Evolutionary conservation across 2,888 invertebrate genomes (phyloP).

Genomic region (Sphaerophoria rueppellii): DNA sequence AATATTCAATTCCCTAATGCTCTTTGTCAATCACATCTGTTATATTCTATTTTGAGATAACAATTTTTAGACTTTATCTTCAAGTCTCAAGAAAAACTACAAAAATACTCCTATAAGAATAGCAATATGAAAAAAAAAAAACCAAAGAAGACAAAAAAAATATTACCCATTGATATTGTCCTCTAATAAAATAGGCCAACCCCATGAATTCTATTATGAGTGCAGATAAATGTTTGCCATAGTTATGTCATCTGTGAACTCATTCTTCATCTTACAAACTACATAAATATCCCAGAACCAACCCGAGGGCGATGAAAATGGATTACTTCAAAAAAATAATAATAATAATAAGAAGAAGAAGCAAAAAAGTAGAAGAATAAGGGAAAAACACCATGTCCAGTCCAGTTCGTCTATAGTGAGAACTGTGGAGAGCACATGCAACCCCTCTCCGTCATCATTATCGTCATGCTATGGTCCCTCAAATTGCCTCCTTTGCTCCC

Average conservation of each 20-base stretch:
- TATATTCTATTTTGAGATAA: background rate
- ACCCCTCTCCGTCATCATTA: slow-evolving; percentile 15
- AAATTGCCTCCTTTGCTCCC: slow-evolving; percentile 21
- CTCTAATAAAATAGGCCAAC: slow-evolving; percentile 22
- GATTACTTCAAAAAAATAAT: slow-evolving; percentile 50
- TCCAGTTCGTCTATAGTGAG: slow-evolving; percentile 3
- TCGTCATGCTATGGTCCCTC: slow-evolving; percentile 43
- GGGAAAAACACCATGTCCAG: slow-evolving; percentile 26
- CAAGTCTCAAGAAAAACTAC: background rate
- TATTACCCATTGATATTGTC: background rate
- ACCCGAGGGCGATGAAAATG: slow-evolving; percentile 49
- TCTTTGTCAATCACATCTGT: background rate
- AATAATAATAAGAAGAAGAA: background rate
- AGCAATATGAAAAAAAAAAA: background rate
- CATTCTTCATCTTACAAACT: slow-evolving; percentile 33
- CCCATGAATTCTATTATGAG: slow-evolving; percentile 11
- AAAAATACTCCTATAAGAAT: background rate
- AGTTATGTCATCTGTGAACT: slow-evolving; percentile 49
- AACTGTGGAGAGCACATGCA: background rate
- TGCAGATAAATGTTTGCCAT: slow-evolving; percentile 22
- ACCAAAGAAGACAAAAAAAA: background rate
- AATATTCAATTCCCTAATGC: no score
- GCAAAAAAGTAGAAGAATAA: background rate
- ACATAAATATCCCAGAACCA: background rate
- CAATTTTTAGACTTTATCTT: background rate